Conservation (phyloP, 2,113 vertebrate species). For the Halcyon malimbica region DNA sequence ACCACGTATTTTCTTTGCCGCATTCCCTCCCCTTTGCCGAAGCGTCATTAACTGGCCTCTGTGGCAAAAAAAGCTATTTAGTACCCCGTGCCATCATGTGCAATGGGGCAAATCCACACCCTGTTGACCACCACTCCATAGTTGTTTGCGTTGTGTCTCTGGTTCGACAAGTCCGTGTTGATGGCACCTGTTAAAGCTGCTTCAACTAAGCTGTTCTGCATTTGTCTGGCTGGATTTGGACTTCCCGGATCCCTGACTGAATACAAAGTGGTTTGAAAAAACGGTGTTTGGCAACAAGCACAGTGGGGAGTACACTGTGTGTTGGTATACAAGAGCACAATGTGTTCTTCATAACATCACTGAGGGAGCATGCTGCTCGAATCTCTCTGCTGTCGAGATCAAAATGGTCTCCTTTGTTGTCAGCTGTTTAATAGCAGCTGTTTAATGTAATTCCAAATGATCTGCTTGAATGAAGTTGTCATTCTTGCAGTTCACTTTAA, state of each 20-base stretch:
- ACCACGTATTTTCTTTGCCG: background rate
- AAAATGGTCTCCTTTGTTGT: constrained; percentile 71
- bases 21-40: background rate
- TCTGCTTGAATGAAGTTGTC: constrained; percentile 78
- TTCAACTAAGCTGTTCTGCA: constrained; percentile 80
- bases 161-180: constrained; percentile 66
- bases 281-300: constrained; percentile 81
- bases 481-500: constrained; percentile 74
- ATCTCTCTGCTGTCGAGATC: constrained; percentile 63
- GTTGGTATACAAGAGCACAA: constrained; percentile 73
- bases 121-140: constrained; percentile 37
- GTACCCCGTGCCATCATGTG: background rate
- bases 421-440: constrained; percentile 80
- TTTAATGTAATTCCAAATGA: constrained; percentile 80
- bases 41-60: background rate
- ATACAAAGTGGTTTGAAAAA: constrained; percentile 77
- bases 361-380: constrained; percentile 57
- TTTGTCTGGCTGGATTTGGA: constrained; percentile 79
- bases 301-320: constrained; percentile 68
- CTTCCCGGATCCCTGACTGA: constrained; percentile 75
- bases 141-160: constrained; percentile 69
- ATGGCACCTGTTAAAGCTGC: constrained; percentile 81
- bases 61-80: background rate
- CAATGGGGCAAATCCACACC: constrained; percentile 44
- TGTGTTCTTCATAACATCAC: constrained; percentile 70